Conservation (phyloP, 1,140 invertebrate genomes). For the Augochlora pura region DNA sequence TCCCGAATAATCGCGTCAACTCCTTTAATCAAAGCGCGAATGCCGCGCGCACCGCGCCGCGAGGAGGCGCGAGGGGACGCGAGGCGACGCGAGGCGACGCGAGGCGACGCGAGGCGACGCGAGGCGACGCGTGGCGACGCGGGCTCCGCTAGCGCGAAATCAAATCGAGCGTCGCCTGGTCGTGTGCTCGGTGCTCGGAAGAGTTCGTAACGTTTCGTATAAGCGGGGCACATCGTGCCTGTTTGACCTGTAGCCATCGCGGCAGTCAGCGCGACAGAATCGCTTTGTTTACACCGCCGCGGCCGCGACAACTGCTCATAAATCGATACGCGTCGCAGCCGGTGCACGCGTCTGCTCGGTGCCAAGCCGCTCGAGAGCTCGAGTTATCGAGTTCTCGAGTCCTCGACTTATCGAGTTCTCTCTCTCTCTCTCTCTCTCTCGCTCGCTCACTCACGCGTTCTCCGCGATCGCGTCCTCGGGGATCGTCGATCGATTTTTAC, state of each 20-base stretch:
- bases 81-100: too few relatives aligned
- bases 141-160: constrained; percentile 31
- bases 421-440: too few relatives aligned
- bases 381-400: too few relatives aligned
- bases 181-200: constrained; percentile 28
- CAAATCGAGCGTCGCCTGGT: constrained; percentile 42
- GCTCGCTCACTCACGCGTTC: neutral
- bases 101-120: too few relatives aligned
- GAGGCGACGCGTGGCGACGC: neutral
- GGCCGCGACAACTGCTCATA: constrained; percentile 2
- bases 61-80: neutral
- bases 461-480: neutral
- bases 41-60: neutral
- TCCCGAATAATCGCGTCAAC: neutral
- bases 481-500: neutral
- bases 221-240: constrained; percentile 38
- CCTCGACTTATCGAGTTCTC: too few relatives aligned
- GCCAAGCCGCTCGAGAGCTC: too few relatives aligned
- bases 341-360: neutral
- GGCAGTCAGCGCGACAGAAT: constrained; percentile 44
- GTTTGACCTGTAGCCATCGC: constrained; percentile 37
- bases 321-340: neutral
- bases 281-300: constrained; percentile 40
- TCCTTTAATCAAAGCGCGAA: constrained; percentile 29
- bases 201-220: constrained; percentile 50